Conservation (phyloP, 2,113 vertebrate species). For the Excalfactoria chinensis region DNA sequence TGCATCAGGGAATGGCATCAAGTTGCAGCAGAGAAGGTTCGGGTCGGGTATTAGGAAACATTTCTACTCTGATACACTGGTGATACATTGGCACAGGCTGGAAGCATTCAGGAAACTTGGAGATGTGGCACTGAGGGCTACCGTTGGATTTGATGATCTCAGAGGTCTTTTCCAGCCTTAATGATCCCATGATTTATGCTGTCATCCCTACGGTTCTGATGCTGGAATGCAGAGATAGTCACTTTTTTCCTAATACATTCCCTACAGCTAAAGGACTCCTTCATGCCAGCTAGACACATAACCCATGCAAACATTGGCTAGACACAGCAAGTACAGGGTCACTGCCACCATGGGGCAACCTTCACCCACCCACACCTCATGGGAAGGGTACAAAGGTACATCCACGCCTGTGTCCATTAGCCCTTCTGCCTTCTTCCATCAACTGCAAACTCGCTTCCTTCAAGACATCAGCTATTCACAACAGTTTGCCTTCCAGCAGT, state of each 20-base stretch:
- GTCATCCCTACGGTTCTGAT: accelerated
- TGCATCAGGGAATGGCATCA: too few species aligned
- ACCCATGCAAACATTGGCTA: accelerated
- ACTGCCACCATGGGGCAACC: neutral
- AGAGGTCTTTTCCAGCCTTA: too few species aligned
- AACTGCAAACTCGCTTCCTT: neutral
- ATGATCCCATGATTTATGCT: neutral
- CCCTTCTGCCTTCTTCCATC: neutral
- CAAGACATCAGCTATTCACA: neutral
- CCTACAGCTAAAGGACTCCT: accelerated
- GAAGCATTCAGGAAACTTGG: too few species aligned
- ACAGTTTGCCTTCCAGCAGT: accelerated
- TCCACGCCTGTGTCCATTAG: accelerated
- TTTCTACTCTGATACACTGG: too few species aligned
- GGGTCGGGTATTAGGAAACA: too few species aligned
- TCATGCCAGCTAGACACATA: neutral
- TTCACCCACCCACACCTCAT: accelerated
- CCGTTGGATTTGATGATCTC: too few species aligned
- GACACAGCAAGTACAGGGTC: neutral
- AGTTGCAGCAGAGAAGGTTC: too few species aligned
- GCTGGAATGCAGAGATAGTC: neutral
- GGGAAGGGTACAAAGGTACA: neutral
- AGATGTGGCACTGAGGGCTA: too few species aligned
- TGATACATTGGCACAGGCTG: too few species aligned
- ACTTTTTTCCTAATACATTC: neutral